A percentile compares a stretch with the other conserved stretches of the same genome.
These are phyloP conservation scores for Elysia chlorotica DNA, from an alignment of 1,140 invertebrate genomes.

Conservation along the genomic window DNA sequence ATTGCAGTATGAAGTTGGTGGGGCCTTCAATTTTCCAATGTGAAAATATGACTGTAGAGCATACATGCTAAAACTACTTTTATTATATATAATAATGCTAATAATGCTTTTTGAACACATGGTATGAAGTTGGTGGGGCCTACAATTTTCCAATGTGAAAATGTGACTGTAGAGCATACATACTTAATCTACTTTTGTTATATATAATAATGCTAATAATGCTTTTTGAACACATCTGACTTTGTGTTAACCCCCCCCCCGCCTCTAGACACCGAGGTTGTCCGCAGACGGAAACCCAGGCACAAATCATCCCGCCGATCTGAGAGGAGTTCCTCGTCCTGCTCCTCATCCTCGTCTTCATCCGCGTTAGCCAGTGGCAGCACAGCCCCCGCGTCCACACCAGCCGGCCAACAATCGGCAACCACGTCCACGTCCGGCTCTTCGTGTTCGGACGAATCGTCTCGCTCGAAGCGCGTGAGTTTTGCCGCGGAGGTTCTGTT, in stretches of 20 bases:
- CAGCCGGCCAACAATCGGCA: not conserved
- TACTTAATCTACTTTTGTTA: not conserved
- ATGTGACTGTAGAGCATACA: not conserved
- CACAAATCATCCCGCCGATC: not conserved
- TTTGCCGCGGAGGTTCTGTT: slow-evolving; percentile 56
- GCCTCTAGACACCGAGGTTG: not conserved
- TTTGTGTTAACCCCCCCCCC: too few species aligned
- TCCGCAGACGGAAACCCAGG: slow-evolving; percentile 4
- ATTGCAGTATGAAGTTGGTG: not conserved
- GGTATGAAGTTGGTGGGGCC: not conserved
- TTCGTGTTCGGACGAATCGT: slow-evolving; percentile 25
- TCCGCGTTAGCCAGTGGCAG: too few species aligned
- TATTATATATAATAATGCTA: not conserved
- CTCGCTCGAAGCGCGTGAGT: slow-evolving; percentile 50
- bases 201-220: not conserved
- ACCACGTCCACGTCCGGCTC: not conserved
- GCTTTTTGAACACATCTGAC: not conserved
- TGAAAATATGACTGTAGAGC: not conserved
- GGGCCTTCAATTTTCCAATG: not conserved
- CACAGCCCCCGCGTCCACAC: too few species aligned
- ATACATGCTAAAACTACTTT: not conserved
- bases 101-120: not conserved
- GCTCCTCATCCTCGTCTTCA: slow-evolving; percentile 5
- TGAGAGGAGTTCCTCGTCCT: not conserved
- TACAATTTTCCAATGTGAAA: not conserved